Base-by-base conservation (phyloP, 2,113 vertebrate genomes). In the Colius striatus region DNA sequence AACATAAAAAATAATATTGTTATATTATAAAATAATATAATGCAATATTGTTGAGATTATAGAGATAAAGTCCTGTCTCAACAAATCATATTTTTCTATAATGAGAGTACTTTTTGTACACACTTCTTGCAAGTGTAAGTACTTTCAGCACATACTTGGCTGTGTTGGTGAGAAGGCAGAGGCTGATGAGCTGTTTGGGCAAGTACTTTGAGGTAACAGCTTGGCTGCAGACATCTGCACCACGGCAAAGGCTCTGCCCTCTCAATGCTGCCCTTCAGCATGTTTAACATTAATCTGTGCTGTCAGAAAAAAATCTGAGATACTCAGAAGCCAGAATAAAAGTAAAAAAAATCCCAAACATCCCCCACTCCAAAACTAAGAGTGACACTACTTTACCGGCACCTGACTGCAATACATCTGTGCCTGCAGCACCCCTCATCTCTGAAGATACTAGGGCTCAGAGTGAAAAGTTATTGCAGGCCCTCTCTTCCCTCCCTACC, bases 71-170 rank as follows among this genome's bases (percentile, higher is more conserved):
- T 70, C 16, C 6, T 38, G 15, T 63, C 27, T 90, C 50, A 74
- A 70, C 14, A 58, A 79, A 58, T 13, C 4, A 3, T 51, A n/a
- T 54, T 85, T 80, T 94, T 41, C 14, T 63, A 32, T 53, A 4
- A 25, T 25, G 2, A 88, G 21, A 57, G 61, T 45, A 9, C 9
- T 27, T 57, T 26, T 27, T 32, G 41, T 58, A 51, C 16, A 58
- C 5, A 2, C 19, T 58, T 26, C 27, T 67, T 55, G 23, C 3
- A 3, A 86, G 9, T 0, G 0, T 30, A 74, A 43, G 23, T 25
- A 41, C 51, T 84, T 57, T 25, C 27, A 74, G 68, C 18, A 60
- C 9, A 43, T 10, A 51, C 5, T 62, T 77, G 2, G 3, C 21
- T 63, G 21, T 19, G 17, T 8, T 38, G 83, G 71, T 0, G 1